phyloP scores from a whole-genome alignment of 2,888 invertebrate genomes.

The Steinernema carpocapsae region DNA sequence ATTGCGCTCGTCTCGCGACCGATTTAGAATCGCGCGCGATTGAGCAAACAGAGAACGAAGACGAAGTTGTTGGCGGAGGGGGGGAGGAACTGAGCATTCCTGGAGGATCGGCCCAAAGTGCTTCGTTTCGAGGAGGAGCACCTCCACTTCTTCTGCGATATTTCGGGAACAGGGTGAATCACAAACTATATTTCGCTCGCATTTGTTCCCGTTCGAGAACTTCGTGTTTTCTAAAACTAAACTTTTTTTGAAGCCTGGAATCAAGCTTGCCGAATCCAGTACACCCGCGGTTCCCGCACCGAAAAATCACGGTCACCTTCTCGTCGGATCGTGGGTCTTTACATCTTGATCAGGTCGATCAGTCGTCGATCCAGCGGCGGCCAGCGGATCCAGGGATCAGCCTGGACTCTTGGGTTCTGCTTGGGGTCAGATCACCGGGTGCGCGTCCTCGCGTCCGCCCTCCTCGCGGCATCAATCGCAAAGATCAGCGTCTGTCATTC shows the following conservation, averaged over 20 bases:
- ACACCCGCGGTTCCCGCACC: no score
- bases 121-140: not conserved
- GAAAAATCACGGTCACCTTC: no score
- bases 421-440: slow-evolving; percentile 1
- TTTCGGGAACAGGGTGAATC: not conserved
- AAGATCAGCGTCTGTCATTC: slow-evolving; percentile 35
- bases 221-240: no score
- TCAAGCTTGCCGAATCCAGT: no score
- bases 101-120: not conserved
- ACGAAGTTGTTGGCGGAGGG: not conserved
- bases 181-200: no score
- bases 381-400: no score
- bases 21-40: slow-evolving; percentile 12
- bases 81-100: slow-evolving; percentile 1
- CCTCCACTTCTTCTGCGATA: slow-evolving; percentile 5
- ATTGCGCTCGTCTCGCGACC: slow-evolving; percentile 10
- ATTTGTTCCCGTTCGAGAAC: no score
- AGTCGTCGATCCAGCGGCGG: no score
- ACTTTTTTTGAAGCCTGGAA: no score
- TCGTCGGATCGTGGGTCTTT: no score
- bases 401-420: not conserved
- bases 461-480: not conserved
- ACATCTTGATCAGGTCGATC: no score
- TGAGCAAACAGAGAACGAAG: slow-evolving; percentile 17
- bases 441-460: slow-evolving; percentile 3